Percentiles rank a stretch among this genome's conserved stretches.
These are phyloP conservation scores for Tigriopus japonicus DNA, from an alignment of 1,140 invertebrate species.

Conservation along the genomic window DNA sequence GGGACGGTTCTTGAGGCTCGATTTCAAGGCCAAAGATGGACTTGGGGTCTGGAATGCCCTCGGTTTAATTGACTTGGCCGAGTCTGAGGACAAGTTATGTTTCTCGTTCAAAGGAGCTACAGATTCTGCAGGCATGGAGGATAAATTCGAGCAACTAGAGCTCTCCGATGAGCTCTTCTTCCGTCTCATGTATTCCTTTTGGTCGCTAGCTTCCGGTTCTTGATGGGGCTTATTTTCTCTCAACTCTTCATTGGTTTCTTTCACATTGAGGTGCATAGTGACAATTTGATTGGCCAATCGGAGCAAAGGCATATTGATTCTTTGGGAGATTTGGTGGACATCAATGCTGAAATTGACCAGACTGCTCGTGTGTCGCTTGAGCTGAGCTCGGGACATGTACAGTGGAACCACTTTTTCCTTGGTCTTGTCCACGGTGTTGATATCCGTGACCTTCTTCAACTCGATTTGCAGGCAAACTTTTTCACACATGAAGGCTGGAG, in stretches of 20 bases:
- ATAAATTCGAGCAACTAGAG: slow-evolving; percentile 9
- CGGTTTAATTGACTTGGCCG: neutral
- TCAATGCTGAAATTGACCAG: slow-evolving; percentile 69
- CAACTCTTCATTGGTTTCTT: slow-evolving; percentile 75
- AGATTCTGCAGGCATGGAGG: slow-evolving; percentile 16
- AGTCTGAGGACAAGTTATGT: slow-evolving; percentile 1
- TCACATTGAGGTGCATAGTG: slow-evolving; percentile 93
- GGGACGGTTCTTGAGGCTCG: slow-evolving; percentile 34
- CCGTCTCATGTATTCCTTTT: slow-evolving; percentile 9
- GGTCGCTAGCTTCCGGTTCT: slow-evolving; percentile 17
- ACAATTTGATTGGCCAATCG: slow-evolving; percentile 84
- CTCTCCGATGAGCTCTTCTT: neutral
- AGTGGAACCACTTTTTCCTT: slow-evolving; percentile 45
- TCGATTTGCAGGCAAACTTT: slow-evolving; percentile 70
- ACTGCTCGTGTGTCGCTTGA: slow-evolving; percentile 72
- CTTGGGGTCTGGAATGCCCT: slow-evolving; percentile 26
- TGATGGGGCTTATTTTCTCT: slow-evolving; percentile 34
- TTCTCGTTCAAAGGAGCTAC: slow-evolving; percentile 17
- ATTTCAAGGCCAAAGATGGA: slow-evolving; percentile 30
- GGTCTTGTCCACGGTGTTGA: slow-evolving; percentile 52
- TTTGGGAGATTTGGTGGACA: slow-evolving; percentile 20
- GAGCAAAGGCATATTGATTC: slow-evolving; percentile 84
- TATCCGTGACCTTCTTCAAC: slow-evolving; percentile 68
- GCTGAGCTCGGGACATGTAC: slow-evolving; percentile 52
- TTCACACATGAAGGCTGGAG: slow-evolving; percentile 77